Evolutionary conservation across 2,797 vertebrate genomes (phyloP), one percentile per base, ranked within the genome.

Genomic region (Brachyrhaphis roseni): DNA sequence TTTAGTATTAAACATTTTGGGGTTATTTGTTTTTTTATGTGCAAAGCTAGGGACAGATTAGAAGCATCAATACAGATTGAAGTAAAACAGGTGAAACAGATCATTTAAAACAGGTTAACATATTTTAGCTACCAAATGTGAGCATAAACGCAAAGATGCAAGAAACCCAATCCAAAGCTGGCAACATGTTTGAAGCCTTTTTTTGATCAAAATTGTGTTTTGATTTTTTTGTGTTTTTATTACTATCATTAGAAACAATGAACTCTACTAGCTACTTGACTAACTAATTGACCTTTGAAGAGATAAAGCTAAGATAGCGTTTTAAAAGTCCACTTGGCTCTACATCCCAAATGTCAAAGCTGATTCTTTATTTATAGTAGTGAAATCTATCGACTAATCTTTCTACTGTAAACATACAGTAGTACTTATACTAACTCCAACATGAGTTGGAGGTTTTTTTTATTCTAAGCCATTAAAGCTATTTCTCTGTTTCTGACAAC

Each of bases 401-500:
- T 15, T 59, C 12, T 59, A 31, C 23, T 23, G 23, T 59, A 59
- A 59, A 57, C 8, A 53, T 53, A 26, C 51, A 53, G n/a, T 31
- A n/a, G n/a, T n/a, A 59, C 12, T n/a, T n/a, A 28, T 12, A 59
- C 12, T 59, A 4, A 59, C 28, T 59, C n/a, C 10, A 28, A 51
- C 20, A 23, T 26, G 49, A 7, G 49, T 51, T 26, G 8, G 43
- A 45, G 68, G 8, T 72, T 71, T 53, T 16, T 8, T 1, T 46
- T 4, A 72, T 8, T 72, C 26, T 45, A 46, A 72, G 12, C 2
- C 26, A 72, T 72, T 45, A 72, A 31, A 72, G 68, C 15, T 18
- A 72, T 72, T 72, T 72, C 13, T 72, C 41, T 72, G 68, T 72
- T 72, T 78, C n/a, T 57, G 26, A 53, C 39, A 68, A 18, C 46